Conservation (phyloP, 2,888 invertebrate genomes). For the Pycnomerus fuliginosus region DNA sequence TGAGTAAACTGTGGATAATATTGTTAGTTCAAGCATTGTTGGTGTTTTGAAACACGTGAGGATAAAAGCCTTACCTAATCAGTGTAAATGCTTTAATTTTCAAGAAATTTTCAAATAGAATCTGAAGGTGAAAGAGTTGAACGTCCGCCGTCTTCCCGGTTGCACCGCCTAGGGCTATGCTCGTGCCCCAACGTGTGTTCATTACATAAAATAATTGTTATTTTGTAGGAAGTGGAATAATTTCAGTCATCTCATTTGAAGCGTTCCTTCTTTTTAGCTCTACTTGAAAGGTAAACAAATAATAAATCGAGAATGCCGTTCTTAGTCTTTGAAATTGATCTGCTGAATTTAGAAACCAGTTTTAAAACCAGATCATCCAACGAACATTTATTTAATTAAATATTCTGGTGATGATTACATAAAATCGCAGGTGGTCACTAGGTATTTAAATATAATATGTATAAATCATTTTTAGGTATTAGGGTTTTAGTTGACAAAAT, state of each 20-base stretch:
- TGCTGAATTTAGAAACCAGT: background rate
- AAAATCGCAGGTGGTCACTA: background rate
- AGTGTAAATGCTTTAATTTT: too few species aligned
- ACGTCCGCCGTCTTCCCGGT: background rate
- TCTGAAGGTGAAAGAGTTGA: too few species aligned
- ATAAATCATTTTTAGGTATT: too few species aligned
- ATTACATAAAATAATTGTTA: background rate
- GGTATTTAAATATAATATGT: too few species aligned
- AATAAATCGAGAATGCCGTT: background rate
- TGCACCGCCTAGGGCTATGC: background rate
- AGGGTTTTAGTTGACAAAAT: too few species aligned
- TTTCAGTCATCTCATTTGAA: background rate
- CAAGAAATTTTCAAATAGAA: too few species aligned
- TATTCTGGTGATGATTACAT: too few species aligned
- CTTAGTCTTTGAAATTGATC: background rate
- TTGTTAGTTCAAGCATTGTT: too few species aligned
- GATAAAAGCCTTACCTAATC: too few species aligned
- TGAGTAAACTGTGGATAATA: too few species aligned
- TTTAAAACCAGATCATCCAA: background rate
- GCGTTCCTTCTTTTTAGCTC: background rate
- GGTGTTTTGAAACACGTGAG: too few species aligned
- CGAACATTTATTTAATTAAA: background rate
- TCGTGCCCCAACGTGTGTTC: conserved; percentile 1
- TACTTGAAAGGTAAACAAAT: too few species aligned
- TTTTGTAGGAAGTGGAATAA: background rate